Evolutionary conservation across 2,113 vertebrate genomes (phyloP).

Genomic region (Apeltes quadracus): DNA sequence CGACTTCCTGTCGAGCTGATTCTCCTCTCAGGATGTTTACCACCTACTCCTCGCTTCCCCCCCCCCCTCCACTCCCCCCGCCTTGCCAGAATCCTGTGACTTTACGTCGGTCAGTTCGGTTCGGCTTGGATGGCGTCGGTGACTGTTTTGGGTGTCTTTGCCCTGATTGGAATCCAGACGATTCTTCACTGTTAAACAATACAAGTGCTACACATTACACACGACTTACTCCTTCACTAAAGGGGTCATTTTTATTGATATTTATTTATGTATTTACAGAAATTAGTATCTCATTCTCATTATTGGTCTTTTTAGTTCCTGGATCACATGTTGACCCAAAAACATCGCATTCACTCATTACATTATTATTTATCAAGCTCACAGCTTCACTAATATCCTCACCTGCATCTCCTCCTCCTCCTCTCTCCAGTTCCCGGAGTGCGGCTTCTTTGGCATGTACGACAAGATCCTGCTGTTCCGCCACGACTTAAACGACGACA

Average conservation of each 20-base stretch:
- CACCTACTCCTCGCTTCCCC: slow-evolving; percentile 46
- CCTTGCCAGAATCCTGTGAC: slow-evolving; percentile 34
- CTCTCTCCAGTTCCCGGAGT: slow-evolving; percentile 92
- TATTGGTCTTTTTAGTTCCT: neutral
- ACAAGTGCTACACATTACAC: neutral
- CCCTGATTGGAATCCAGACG: neutral
- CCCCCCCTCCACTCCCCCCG: slow-evolving; percentile 20
- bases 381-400: slow-evolving; percentile 20
- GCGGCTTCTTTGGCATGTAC: slow-evolving; percentile 99
- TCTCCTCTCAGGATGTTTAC: slow-evolving; percentile 77
- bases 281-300: neutral
- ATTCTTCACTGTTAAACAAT: slow-evolving; percentile 3
- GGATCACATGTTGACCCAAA: slow-evolving; percentile 6
- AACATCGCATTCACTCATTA: neutral
- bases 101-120: slow-evolving; percentile 7
- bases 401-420: slow-evolving; percentile 39
- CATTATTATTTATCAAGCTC: neutral
- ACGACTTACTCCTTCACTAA: slow-evolving; percentile 2
- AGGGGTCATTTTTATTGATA: slow-evolving; percentile 13
- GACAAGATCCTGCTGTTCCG: slow-evolving; percentile 99
- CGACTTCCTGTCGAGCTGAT: slow-evolving; percentile 73
- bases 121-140: slow-evolving; percentile 22
- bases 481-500: slow-evolving; percentile 94
- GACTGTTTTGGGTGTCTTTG: neutral
- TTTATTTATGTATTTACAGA: slow-evolving; percentile 9